phyloP scores from a whole-genome alignment of 2,888 invertebrate species.

The Autographa gamma region DNA sequence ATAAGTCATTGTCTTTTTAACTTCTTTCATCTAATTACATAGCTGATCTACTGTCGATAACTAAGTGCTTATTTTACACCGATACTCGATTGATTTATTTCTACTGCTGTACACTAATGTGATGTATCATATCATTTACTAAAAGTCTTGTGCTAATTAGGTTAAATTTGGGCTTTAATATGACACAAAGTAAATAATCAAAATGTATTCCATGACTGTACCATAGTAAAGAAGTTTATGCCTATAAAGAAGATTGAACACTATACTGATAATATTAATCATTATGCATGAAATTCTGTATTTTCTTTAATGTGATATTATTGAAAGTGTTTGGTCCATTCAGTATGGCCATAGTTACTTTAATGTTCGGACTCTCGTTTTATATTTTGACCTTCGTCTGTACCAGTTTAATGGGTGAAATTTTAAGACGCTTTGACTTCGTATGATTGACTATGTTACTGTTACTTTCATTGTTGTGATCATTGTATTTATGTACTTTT shows the following conservation, averaged over 20 bases:
- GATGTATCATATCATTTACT: too few species aligned
- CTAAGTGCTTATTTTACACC: conserved; percentile 8
- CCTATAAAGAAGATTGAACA: too few species aligned
- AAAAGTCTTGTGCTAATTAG: too few species aligned
- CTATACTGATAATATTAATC: too few species aligned
- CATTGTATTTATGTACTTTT: conserved; percentile 51
- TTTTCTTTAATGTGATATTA: conserved; percentile 39
- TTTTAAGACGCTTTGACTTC: conserved; percentile 47
- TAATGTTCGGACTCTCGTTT: conserved; percentile 68
- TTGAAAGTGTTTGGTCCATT: conserved; percentile 63
- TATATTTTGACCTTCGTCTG: conserved; percentile 73
- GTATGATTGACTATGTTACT: conserved; percentile 67
- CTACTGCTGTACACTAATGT: too few species aligned
- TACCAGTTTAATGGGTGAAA: conserved; percentile 68
- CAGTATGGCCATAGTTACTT: conserved; percentile 70
- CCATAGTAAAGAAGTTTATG: too few species aligned
- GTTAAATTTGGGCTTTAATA: too few species aligned
- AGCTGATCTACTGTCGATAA: conserved; percentile 49
- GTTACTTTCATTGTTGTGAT: conserved; percentile 70
- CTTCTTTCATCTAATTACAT: conserved; percentile 40
- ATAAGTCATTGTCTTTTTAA: conserved; percentile 50
- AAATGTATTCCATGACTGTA: too few species aligned
- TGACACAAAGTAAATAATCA: too few species aligned
- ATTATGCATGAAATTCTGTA: too few species aligned
- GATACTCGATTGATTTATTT: too few species aligned